These are phyloP conservation scores for Notothenia rossii DNA, from an alignment of 2,113 vertebrate genomes.

Conservation along the genomic window DNA sequence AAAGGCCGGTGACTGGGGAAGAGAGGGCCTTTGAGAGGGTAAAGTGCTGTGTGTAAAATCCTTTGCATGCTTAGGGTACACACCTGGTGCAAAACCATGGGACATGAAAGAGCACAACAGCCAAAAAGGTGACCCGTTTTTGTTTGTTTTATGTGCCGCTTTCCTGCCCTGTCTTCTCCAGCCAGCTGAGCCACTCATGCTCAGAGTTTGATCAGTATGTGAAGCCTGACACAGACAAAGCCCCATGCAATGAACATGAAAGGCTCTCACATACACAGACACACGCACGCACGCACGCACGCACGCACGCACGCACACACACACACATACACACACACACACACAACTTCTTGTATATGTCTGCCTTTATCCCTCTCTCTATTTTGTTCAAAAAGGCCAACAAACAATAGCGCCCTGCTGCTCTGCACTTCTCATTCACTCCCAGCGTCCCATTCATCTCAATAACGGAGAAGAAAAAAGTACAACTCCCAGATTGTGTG, in stretches of 20 bases:
- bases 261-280: conserved; percentile 24
- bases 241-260: conserved; percentile 57
- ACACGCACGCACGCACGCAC: conserved; percentile 5
- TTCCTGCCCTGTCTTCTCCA: conserved; percentile 33
- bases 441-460: conserved; percentile 48
- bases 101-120: conserved; percentile 44
- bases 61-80: conserved; percentile 8
- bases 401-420: conserved; percentile 18
- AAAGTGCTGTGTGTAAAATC: conserved; percentile 39
- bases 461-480: conserved; percentile 50
- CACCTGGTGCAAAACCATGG: conserved; percentile 58
- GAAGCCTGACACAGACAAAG: conserved; percentile 55
- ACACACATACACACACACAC: conserved; percentile 6
- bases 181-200: conserved; percentile 64
- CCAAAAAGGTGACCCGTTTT: conserved; percentile 40
- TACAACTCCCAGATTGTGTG: conserved; percentile 39
- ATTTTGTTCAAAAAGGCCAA: conserved; percentile 18
- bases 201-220: conserved; percentile 59
- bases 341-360: conserved; percentile 15
- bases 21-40: conserved; percentile 33
- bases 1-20: conserved; percentile 26
- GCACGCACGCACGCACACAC: neutral
- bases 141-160: conserved; percentile 24
- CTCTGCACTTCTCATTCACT: conserved; percentile 21
- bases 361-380: neutral